phyloP scores from a whole-genome alignment of 2,888 invertebrate genomes.

The Andrena camellia region DNA sequence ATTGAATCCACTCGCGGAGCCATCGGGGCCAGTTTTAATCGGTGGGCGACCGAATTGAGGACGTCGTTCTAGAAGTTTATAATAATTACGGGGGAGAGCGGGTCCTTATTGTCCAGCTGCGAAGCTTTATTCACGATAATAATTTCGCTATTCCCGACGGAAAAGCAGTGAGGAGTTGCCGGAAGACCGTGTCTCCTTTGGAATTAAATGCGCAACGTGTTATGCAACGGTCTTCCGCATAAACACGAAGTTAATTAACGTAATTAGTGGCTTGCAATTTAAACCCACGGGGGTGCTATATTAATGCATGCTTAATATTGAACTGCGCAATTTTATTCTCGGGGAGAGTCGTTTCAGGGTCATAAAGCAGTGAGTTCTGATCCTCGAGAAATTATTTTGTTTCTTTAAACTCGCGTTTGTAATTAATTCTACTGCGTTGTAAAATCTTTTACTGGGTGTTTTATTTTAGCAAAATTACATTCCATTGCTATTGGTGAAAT shows the following conservation, averaged over 20 bases:
- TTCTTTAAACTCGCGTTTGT: too few relatives aligned
- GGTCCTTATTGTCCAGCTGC: not conserved
- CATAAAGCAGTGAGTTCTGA: too few relatives aligned
- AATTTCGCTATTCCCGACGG: not conserved
- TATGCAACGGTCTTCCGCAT: not conserved
- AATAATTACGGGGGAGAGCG: slow-evolving; percentile 12
- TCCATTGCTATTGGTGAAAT: too few relatives aligned
- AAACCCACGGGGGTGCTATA: not conserved
- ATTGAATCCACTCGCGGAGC: slow-evolving; percentile 9
- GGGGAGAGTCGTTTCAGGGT: too few relatives aligned
- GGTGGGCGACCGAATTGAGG: not conserved
- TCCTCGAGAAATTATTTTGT: too few relatives aligned
- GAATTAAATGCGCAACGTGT: not conserved
- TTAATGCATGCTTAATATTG: not conserved
- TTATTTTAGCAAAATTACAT: too few relatives aligned
- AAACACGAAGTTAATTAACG: not conserved
- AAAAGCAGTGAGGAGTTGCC: not conserved
- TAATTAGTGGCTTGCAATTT: not conserved
- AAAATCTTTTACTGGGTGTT: too few relatives aligned
- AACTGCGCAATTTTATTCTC: not conserved
- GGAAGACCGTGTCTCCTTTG: not conserved
- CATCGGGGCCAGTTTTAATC: not conserved
- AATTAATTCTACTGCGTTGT: too few relatives aligned
- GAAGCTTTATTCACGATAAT: not conserved
- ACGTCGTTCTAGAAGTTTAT: slow-evolving; percentile 28